Evolutionary conservation across 64 coral and sea anemone genomes (phyloP), one percentile per base, ranked within the genome.

Genomic region (Catalaphyllia jardinei): DNA sequence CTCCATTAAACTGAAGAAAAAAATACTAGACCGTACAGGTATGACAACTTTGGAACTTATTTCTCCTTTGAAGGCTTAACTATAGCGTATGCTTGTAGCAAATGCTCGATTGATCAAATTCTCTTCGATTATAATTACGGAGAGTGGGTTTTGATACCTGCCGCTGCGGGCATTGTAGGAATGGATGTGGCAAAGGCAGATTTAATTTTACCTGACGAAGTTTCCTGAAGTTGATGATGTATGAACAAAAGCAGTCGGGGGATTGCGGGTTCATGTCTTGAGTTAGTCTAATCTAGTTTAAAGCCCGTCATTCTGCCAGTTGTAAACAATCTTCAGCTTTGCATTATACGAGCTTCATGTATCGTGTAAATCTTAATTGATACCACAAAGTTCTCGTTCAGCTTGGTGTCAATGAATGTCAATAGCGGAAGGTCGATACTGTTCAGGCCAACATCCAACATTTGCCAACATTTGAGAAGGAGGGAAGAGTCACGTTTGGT

Each of bases 1-100:
- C 61, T 85, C 81, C 62, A 85, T 85, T 11, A 46, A 35, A 71
- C 49, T 85, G 62, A 85, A 85, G 62, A 64, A 51, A 85, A 71
- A 15, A 35, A 85, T 64, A 9, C 17, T 25, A 4, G 81, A 85
- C 10, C 65, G 38, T 8, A 24, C 81, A 85, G 81, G 81, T 85
- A 71, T 28, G 38, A 50, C 9, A 22, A 3, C 0, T n/a, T n/a
- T 16, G 60, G 61, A 67, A 22, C 60, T 3, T 4, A 28, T 27
- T 71, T 16, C 17, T 46, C 60, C 7, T 8, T 12, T 29, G 22
- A 7, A 25, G 22, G 24, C 22, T 69, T 46, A 46, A 69, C 22
- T 4, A 27, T 22, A 6, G 65, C 20, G 25, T 1, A n/a, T 1
- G 65, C 65, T 20, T 24, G 18, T 24, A 24, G 20, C 18, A 65